phyloP scores from a whole-genome alignment of 1,140 invertebrate genomes.

The Coptotermes formosanus region DNA sequence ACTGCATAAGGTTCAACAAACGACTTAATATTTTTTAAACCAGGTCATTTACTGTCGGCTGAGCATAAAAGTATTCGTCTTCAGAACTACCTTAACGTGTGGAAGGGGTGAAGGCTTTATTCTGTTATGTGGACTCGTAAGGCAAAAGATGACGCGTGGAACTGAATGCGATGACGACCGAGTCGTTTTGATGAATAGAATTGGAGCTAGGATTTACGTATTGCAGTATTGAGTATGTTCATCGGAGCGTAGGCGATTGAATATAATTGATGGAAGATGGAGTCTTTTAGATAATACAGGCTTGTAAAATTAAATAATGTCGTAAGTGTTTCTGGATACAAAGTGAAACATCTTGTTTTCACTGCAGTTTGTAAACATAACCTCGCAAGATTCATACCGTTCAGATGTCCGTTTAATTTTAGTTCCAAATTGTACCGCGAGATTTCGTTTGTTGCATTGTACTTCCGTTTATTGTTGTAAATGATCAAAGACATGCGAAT shows the following conservation, averaged over 20 bases:
- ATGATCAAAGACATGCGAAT: neutral
- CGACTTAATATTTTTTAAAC: slow-evolving; percentile 9
- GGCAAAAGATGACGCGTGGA: neutral
- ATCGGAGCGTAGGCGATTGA: neutral
- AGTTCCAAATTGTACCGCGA: neutral
- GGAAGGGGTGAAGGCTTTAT: neutral
- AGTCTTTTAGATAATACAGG: neutral
- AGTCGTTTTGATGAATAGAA: slow-evolving; percentile 17
- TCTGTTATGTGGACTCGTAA: neutral
- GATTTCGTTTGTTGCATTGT: neutral
- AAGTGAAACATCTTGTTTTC: neutral
- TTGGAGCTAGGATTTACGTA: slow-evolving; percentile 15
- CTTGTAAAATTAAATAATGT: neutral
- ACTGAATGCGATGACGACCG: neutral
- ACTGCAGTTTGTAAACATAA: neutral
- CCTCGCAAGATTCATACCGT: neutral
- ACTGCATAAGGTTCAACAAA: neutral
- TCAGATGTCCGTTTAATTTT: neutral
- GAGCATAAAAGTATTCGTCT: neutral
- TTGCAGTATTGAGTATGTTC: slow-evolving; percentile 8
- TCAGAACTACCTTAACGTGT: neutral
- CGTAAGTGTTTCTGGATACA: neutral
- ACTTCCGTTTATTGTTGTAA: neutral
- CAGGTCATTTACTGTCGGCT: slow-evolving; percentile 9
- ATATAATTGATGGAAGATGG: slow-evolving; percentile 14